Evolutionary conservation across 2,797 vertebrate species (phyloP), one percentile per base, ranked within the genome.

Genomic region (Eutrigla gurnardus): DNA sequence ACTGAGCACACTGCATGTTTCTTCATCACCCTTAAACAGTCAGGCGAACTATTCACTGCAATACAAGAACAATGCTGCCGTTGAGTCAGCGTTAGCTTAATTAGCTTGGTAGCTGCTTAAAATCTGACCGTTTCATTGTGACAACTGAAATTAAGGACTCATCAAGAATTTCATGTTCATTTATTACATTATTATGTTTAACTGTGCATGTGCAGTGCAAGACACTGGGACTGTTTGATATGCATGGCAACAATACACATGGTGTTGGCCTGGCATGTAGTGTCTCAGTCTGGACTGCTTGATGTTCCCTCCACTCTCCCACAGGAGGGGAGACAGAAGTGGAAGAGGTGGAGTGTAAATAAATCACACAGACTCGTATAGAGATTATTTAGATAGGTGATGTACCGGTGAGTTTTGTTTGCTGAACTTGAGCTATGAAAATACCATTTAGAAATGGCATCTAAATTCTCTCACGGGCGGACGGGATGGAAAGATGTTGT

Each of bases 271-370:
- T 13, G 50, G 50, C n/a, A 13, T 11, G 25, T 32, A n/a, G 32
- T 9, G 7, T 25, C 50, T 67, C 64, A 42, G 61, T 75, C 66
- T 53, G 12, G 40, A 46, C 63, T 68, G 58, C 68, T 87, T 73
- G 60, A 77, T 74, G 77, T 78, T 84, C 65, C 63, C 71, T 63
- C 78, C 66, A 32, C n/a, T 46, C 45, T 80, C 73, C 60, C 69
- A 32, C 39, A 65, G 54, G 63, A 75, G 74, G 73, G 2, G 42
- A 82, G 47, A 70, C 46, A 66, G 75, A 74, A 1, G 33, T 70
- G 0, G 33, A 67, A 67, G 68, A 57, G 60, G 46, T n/a, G 55
- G 53, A 73, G 65, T 62, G 72, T 71, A 74, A 85, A 87, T 85
- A 70, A 85, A 81, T 81, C 73, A 53, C 50, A 67, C 47, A 37